Evolutionary conservation across 2,113 vertebrate species (phyloP).

Genomic region (Gracilinanus agilis): DNA sequence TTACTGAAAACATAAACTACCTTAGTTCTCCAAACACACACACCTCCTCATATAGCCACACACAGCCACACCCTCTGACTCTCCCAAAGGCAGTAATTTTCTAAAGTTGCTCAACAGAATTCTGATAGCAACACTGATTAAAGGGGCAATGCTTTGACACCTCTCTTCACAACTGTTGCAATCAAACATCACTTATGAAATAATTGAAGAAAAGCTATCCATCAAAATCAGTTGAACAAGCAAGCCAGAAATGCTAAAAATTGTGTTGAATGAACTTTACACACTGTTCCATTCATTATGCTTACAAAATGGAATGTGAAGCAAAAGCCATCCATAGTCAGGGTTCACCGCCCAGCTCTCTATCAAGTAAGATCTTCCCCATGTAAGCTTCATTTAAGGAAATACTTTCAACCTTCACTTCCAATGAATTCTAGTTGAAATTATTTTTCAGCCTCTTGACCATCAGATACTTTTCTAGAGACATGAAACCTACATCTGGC

Average conservation of each 20-base stretch:
- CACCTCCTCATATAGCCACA: slow-evolving; percentile 10
- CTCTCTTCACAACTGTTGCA: slow-evolving; percentile 36
- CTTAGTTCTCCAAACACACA: not conserved
- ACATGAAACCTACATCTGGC: not conserved
- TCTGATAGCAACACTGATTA: slow-evolving; percentile 49
- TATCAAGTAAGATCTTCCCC: not conserved
- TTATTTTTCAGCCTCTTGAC: not conserved
- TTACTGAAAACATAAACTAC: not conserved
- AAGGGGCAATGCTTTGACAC: slow-evolving; percentile 29
- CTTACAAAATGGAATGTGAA: slow-evolving; percentile 41
- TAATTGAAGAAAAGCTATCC: slow-evolving; percentile 17
- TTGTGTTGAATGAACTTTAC: not conserved
- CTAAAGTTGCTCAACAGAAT: slow-evolving; percentile 35
- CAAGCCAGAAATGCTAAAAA: slow-evolving; percentile 18
- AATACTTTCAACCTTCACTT: slow-evolving; percentile 1
- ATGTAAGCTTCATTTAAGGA: slow-evolving; percentile 3
- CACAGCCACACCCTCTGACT: not conserved
- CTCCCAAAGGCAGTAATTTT: slow-evolving; percentile 48
- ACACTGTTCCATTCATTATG: not conserved
- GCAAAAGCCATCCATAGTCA: not conserved
- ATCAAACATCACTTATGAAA: slow-evolving; percentile 14
- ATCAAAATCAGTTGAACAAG: slow-evolving; percentile 21
- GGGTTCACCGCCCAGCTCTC: slow-evolving; percentile 31
- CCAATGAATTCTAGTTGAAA: not conserved
- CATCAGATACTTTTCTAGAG: not conserved